Evolutionary conservation across 1,140 invertebrate species (phyloP).

Genomic region (Aricia agestis): DNA sequence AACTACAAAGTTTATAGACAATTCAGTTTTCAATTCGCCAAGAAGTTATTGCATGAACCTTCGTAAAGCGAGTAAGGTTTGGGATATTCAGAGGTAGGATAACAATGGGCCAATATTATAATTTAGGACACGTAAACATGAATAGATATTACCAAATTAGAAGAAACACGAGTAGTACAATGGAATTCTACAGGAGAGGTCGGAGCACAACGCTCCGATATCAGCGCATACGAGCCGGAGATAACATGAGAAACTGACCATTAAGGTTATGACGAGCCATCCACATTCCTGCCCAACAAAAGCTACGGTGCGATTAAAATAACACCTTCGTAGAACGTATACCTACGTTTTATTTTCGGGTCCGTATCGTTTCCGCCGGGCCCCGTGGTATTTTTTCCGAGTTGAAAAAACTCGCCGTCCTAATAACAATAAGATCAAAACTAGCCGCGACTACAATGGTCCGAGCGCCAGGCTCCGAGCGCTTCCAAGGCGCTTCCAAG

Average conservation of each 20-base stretch:
- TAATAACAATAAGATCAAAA: conserved; percentile 76
- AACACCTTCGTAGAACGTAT: conserved; percentile 73
- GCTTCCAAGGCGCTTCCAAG: conserved; percentile 61
- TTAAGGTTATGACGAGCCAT: conserved; percentile 73
- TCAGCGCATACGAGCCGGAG: neutral
- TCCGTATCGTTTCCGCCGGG: conserved; percentile 72
- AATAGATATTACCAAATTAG: too few species aligned
- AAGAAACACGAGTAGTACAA: too few species aligned
- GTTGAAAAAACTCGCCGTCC: conserved; percentile 72
- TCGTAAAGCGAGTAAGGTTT: too few species aligned
- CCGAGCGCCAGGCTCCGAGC: conserved; percentile 69
- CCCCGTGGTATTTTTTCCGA: conserved; percentile 71
- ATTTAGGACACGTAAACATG: too few species aligned
- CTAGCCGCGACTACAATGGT: conserved; percentile 71
- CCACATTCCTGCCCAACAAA: conserved; percentile 73
- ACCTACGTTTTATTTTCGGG: conserved; percentile 68
- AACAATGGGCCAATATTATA: too few species aligned
- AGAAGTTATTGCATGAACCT: too few species aligned
- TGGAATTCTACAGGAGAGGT: too few species aligned
- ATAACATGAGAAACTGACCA: conserved; percentile 57
- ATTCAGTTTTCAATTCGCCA: too few species aligned
- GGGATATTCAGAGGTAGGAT: too few species aligned
- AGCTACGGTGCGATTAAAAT: conserved; percentile 67
- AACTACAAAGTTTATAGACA: too few species aligned
- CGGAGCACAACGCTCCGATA: neutral